phyloP scores from a whole-genome alignment of 2,113 vertebrate genomes.

The Scophthalmus maximus region DNA sequence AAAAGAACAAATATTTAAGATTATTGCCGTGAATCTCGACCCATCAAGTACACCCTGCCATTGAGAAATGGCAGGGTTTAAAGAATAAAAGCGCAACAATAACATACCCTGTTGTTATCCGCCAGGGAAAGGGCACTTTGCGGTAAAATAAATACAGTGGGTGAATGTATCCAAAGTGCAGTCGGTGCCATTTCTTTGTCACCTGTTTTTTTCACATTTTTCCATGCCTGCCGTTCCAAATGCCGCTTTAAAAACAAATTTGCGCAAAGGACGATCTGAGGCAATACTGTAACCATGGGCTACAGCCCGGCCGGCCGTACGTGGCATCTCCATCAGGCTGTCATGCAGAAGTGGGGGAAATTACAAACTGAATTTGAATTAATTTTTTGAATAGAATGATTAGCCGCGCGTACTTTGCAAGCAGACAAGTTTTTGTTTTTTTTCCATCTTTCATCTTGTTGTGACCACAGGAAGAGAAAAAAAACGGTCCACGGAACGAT shows the following conservation, averaged over 20 bases:
- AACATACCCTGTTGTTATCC: no score
- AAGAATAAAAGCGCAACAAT: no score
- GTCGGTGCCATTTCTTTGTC: background rate
- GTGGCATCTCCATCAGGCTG: background rate
- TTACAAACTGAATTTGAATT: background rate
- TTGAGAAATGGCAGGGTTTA: no score
- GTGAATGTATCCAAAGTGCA: no score
- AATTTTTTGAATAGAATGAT: background rate
- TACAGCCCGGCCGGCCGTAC: background rate
- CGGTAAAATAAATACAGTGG: no score
- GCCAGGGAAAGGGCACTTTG: background rate
- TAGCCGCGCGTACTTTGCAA: background rate
- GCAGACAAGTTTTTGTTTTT: no score
- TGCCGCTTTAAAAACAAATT: constrained; percentile 23
- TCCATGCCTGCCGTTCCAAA: constrained; percentile 6
- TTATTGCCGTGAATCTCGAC: no score
- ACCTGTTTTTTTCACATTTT: background rate
- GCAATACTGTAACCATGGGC: background rate
- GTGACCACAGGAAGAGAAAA: no score
- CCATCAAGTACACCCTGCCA: no score
- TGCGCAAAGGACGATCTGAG: background rate
- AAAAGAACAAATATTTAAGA: no score
- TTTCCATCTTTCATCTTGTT: no score
- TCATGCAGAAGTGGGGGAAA: background rate
- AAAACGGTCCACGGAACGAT: no score